Percentiles rank a stretch among this genome's conserved stretches.
Conservation (phyloP, 1,140 invertebrate genomes). For the Trypoxylus dichotomus region DNA sequence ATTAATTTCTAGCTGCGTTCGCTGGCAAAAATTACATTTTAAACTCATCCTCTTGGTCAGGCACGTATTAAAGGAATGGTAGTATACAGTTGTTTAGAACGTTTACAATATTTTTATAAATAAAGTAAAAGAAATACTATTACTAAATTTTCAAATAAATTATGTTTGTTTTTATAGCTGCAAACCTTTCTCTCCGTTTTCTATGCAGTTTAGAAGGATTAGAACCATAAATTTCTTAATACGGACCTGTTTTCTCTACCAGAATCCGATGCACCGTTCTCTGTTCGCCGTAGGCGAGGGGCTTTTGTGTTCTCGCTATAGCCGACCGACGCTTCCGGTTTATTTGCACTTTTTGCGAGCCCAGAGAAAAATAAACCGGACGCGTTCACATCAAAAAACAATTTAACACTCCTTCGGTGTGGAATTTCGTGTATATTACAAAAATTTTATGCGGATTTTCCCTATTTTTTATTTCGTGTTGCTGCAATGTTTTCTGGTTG, state of each 20-base stretch:
- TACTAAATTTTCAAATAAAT: not conserved
- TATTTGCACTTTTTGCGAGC: not conserved
- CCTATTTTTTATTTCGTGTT: not conserved
- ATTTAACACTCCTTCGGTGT: not conserved
- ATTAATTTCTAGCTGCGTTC: not conserved
- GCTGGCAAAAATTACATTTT: slow-evolving; percentile 2
- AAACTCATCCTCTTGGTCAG: not conserved
- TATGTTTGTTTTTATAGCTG: not conserved
- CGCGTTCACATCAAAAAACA: slow-evolving; percentile 2
- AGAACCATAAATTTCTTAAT: not conserved
- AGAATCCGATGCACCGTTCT: not conserved
- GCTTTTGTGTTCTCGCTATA: not conserved
- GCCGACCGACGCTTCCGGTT: not conserved
- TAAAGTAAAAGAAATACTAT: no score
- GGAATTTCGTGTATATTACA: slow-evolving; percentile 3
- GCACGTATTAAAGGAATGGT: not conserved
- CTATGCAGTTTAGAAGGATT: no score
- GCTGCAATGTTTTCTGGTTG: no score
- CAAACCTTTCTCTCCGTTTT: not conserved
- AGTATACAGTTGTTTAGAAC: not conserved
- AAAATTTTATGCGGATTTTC: not conserved
- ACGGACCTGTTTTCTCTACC: not conserved
- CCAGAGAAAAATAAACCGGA: not conserved
- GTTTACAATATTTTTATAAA: not conserved
- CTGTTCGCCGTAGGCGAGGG: no score